These are phyloP conservation scores for Camarhynchus parvulus DNA, from an alignment of 2,113 vertebrate genomes.

Conservation along the genomic window DNA sequence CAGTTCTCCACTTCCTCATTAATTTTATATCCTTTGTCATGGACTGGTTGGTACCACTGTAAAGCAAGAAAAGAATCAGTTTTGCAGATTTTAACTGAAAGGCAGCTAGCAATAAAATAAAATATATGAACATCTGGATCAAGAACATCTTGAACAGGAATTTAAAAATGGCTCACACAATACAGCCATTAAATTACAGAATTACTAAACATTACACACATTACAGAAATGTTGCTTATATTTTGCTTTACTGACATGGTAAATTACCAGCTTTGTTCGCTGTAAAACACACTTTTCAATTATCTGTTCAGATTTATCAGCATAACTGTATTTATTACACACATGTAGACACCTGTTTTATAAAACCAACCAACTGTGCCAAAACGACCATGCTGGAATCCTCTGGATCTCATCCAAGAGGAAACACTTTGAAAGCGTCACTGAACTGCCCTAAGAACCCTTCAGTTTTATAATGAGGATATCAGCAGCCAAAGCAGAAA, in stretches of 20 bases:
- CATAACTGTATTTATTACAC: background rate
- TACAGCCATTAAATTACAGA: background rate
- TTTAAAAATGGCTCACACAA: background rate
- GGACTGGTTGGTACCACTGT: background rate
- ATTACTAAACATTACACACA: background rate
- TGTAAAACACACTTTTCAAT: background rate
- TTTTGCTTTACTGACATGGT: background rate
- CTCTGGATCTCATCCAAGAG: conserved; percentile 18
- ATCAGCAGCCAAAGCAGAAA: background rate
- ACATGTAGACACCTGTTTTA: conserved; percentile 13
- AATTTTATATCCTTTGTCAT: background rate
- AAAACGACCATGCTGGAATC: conserved; percentile 2
- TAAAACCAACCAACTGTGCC: background rate
- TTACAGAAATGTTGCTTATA: background rate
- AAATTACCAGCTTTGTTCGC: background rate
- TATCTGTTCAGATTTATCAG: conserved; percentile 4
- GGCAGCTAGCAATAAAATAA: background rate
- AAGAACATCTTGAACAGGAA: background rate
- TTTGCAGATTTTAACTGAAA: background rate
- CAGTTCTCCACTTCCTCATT: background rate
- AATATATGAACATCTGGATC: background rate
- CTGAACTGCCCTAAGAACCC: background rate
- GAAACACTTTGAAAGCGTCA: background rate
- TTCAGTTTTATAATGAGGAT: background rate
- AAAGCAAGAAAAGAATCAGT: background rate